Evolutionary conservation across 2,797 vertebrate species (phyloP), one percentile per base, ranked within the genome.

Genomic region (Borostomias antarcticus): DNA sequence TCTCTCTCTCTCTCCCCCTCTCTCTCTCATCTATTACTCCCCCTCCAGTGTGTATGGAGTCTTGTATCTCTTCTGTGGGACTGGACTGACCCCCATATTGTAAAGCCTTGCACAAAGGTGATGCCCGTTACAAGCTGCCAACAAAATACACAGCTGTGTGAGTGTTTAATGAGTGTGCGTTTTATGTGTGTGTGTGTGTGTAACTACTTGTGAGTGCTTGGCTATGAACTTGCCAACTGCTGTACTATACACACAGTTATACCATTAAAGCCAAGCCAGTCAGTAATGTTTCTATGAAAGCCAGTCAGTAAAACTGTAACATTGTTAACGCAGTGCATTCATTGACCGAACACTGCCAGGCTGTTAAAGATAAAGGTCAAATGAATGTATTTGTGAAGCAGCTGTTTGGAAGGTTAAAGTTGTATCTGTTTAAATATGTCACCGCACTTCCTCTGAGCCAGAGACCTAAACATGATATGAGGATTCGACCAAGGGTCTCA

Each of bases 81-180:
- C 69, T 85, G 76, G 64, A 66, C 69, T 68, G 30, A 63, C 73
- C 63, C 73, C 74, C 70, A 76, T 71, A 74, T 82, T 72, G 66
- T 82, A 82, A 81, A 75, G 77, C 68, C 66, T 75, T 64, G 72
- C 69, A 88, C 87, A 90, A 82, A 75, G 74, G 68, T 66, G 59
- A 64, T 53, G 72, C 80, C 81, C 89, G 86, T 88, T 77, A 56
- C 37, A 68, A 65, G 68, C 79, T 69, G 54, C 71, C 76, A 74
- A 83, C 77, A 68, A 73, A 71, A 79, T 76, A 71, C 70, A 82
- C 69, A 58, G 64, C 59, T 70, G 43, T 62, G 43, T 69, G 29
- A 10, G 35, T 61, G 47, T 76, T 50, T 56, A 57, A 63, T 69
- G 53, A 59, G 25, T 56, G 54, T 30, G 51, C 54, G 58, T 56